Percentiles rank a stretch among this genome's conserved stretches.
These are phyloP conservation scores for Champsocephalus gunnari DNA, from an alignment of 2,797 vertebrate genomes.

Conservation along the genomic window DNA sequence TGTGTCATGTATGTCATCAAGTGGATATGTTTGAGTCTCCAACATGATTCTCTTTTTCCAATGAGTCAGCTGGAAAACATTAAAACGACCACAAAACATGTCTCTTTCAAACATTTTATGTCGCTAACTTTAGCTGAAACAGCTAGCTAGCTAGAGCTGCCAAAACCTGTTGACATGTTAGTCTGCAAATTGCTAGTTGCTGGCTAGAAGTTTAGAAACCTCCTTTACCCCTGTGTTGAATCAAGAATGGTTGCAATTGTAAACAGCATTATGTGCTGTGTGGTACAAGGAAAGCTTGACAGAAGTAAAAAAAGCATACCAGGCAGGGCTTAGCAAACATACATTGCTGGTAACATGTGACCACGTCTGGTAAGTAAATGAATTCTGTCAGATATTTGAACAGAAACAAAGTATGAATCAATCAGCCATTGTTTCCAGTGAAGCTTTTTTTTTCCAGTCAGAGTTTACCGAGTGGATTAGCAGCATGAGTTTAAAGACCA, in stretches of 20 bases:
- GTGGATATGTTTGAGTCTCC: neutral
- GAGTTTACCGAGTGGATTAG: slow-evolving; percentile 24
- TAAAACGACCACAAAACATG: neutral
- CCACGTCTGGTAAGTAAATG: neutral
- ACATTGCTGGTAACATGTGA: neutral
- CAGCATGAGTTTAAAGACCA: slow-evolving; percentile 34
- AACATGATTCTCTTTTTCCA: neutral
- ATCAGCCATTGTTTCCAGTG: neutral
- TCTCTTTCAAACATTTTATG: neutral
- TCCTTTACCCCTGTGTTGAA: neutral
- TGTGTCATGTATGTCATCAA: neutral
- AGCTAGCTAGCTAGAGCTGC: neutral
- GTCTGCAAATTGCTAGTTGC: neutral
- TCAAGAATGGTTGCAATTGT: neutral
- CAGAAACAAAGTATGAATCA: neutral
- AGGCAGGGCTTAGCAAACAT: neutral
- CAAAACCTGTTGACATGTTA: neutral
- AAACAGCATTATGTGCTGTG: neutral
- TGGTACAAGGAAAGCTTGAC: neutral
- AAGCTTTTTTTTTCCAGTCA: neutral
- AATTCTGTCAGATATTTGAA: neutral
- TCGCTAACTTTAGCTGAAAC: neutral
- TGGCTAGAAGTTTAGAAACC: neutral
- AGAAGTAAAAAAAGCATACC: too few relatives aligned
- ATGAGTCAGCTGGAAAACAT: neutral